Evolutionary conservation across 2,888 invertebrate genomes (phyloP).

Genomic region (Empis stercorea): DNA sequence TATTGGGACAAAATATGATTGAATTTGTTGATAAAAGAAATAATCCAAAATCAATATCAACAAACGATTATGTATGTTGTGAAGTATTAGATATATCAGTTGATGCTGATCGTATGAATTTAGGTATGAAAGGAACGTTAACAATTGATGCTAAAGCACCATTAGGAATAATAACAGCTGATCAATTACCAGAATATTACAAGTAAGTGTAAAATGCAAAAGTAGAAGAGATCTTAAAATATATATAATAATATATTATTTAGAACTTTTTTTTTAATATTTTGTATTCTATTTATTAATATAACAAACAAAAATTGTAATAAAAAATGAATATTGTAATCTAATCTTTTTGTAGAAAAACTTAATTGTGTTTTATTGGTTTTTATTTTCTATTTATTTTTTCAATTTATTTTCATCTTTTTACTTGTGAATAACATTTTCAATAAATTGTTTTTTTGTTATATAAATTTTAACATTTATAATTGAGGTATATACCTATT

Average conservation of each 20-base stretch:
- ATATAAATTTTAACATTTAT: not conserved
- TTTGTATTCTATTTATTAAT: too few relatives aligned
- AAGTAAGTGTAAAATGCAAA: conserved; percentile 48
- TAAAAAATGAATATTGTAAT: too few relatives aligned
- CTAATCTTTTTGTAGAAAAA: too few relatives aligned
- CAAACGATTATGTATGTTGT: conserved; percentile 76
- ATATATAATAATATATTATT: too few relatives aligned
- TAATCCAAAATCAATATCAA: conserved; percentile 62
- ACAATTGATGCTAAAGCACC: conserved; percentile 58
- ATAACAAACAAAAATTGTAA: too few relatives aligned
- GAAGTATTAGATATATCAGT: conserved; percentile 77
- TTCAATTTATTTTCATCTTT: too few relatives aligned
- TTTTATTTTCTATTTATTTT: too few relatives aligned
- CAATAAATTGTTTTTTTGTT: too few relatives aligned
- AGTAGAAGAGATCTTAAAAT: too few relatives aligned
- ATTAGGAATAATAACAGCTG: conserved; percentile 69
- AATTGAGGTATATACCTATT: not conserved
- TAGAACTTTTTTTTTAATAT: too few relatives aligned
- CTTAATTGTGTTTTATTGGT: too few relatives aligned
- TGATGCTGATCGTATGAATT: conserved; percentile 75
- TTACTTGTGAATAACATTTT: too few relatives aligned
- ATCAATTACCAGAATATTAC: conserved; percentile 70
- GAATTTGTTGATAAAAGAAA: conserved; percentile 63
- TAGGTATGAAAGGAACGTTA: conserved; percentile 72
- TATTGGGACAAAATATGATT: conserved; percentile 13